These are phyloP conservation scores for Eubasilissa splendida DNA, from an alignment of 2,888 invertebrate genomes.

Conservation along the genomic window DNA sequence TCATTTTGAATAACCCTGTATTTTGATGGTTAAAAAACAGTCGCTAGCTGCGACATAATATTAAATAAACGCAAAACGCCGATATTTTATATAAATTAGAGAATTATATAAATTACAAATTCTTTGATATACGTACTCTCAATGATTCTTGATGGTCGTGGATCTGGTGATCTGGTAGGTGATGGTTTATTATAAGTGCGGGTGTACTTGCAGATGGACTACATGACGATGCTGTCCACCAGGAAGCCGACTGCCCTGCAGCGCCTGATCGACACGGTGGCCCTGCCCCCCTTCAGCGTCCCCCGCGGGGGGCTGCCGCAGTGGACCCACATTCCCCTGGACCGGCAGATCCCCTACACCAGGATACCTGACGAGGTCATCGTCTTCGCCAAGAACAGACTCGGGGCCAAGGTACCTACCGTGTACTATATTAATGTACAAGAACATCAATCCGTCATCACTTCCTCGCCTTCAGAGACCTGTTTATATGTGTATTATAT, in stretches of 20 bases:
- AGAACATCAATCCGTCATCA: background rate
- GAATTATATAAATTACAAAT: too few species aligned
- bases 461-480: background rate
- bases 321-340: constrained; percentile 72
- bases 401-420: constrained; percentile 68
- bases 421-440: background rate
- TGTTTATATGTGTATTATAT: background rate
- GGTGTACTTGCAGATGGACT: constrained; percentile 11
- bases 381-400: constrained; percentile 70
- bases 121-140: too few species aligned
- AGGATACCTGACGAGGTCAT: constrained; percentile 71
- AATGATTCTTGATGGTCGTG: too few species aligned
- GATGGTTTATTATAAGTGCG: too few species aligned
- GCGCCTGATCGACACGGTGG: constrained; percentile 69
- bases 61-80: too few species aligned
- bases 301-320: constrained; percentile 71
- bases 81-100: too few species aligned
- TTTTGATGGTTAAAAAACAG: too few species aligned
- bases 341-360: constrained; percentile 72
- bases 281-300: constrained; percentile 68
- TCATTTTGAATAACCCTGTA: too few species aligned
- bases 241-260: constrained; percentile 69
- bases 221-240: constrained; percentile 65
- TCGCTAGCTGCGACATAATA: too few species aligned
- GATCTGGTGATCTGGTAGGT: too few species aligned